Percentiles rank a stretch among this genome's conserved stretches.
These are phyloP conservation scores for Catocala fraxini DNA, from an alignment of 2,888 invertebrate species.

Conservation along the genomic window DNA sequence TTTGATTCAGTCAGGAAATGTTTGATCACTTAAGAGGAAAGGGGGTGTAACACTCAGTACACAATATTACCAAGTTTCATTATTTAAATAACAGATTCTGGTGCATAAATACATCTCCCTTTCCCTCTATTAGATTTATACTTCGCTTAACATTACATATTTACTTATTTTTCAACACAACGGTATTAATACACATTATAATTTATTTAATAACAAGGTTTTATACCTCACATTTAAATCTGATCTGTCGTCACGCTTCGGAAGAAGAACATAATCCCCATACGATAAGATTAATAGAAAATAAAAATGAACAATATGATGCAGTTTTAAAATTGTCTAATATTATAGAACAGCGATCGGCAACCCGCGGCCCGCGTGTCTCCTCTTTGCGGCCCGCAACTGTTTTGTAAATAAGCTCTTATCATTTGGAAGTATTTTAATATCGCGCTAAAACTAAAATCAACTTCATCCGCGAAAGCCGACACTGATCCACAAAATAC, in stretches of 20 bases:
- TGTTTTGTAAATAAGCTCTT: no score
- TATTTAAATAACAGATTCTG: background rate
- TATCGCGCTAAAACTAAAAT: no score
- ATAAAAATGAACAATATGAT: constrained; percentile 36
- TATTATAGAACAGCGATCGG: background rate
- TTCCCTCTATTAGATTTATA: no score
- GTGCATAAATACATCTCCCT: no score
- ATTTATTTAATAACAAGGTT: constrained; percentile 24
- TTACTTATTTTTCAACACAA: background rate
- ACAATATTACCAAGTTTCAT: background rate
- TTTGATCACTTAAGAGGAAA: constrained; percentile 12
- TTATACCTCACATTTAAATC: constrained; percentile 31
- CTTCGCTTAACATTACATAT: background rate
- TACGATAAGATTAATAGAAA: constrained; percentile 33
- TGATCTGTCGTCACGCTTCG: constrained; percentile 19
- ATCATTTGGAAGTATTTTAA: no score
- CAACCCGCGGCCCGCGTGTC: no score
- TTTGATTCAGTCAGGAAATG: constrained; percentile 28
- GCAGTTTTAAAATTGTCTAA: constrained; percentile 20
- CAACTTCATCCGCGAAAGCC: no score
- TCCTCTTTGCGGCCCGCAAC: no score
- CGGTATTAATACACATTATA: constrained; percentile 17
- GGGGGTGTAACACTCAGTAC: background rate
- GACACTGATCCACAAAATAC: no score
- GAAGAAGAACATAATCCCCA: constrained; percentile 22